Evolutionary conservation across 2,888 invertebrate species (phyloP).

Genomic region (Parapristionchus giblindavisi): DNA sequence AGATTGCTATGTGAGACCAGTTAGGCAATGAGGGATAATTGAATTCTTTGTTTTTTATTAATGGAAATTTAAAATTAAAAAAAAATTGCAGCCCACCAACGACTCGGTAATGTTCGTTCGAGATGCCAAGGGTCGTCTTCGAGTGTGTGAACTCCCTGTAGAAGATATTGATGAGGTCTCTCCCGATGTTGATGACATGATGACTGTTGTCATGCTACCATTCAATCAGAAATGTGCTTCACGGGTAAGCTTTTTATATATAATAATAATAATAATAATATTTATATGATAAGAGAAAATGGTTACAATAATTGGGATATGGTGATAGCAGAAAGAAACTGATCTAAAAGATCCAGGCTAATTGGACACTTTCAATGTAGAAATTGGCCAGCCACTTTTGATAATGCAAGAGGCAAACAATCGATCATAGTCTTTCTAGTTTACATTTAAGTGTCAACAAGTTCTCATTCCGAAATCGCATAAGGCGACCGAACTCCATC

Average conservation of each 20-base stretch:
- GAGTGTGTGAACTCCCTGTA: slow-evolving; percentile 6
- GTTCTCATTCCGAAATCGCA: too few species aligned
- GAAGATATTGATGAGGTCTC: slow-evolving; percentile 3
- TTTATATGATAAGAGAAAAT: too few species aligned
- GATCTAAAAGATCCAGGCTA: too few species aligned
- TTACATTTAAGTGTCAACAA: too few species aligned
- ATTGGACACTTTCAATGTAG: too few species aligned
- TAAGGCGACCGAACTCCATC: too few species aligned
- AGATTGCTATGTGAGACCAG: not conserved
- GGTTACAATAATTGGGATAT: too few species aligned
- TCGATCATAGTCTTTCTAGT: too few species aligned
- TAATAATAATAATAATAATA: not conserved
- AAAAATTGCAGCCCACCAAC: slow-evolving; percentile 1
- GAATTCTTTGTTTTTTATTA: not conserved
- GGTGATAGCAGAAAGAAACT: too few species aligned
- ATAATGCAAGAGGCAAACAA: too few species aligned
- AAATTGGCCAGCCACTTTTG: too few species aligned
- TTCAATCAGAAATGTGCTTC: slow-evolving; percentile 13
- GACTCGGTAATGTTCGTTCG: not conserved
- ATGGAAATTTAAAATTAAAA: too few species aligned
- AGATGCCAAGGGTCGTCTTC: not conserved
- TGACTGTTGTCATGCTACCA: slow-evolving; percentile 2
- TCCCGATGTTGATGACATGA: not conserved
- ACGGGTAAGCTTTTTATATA: not conserved
- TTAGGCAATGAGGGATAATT: not conserved